Base-by-base conservation (phyloP, 1,140 invertebrate species). In the Agrypnia vestita region DNA sequence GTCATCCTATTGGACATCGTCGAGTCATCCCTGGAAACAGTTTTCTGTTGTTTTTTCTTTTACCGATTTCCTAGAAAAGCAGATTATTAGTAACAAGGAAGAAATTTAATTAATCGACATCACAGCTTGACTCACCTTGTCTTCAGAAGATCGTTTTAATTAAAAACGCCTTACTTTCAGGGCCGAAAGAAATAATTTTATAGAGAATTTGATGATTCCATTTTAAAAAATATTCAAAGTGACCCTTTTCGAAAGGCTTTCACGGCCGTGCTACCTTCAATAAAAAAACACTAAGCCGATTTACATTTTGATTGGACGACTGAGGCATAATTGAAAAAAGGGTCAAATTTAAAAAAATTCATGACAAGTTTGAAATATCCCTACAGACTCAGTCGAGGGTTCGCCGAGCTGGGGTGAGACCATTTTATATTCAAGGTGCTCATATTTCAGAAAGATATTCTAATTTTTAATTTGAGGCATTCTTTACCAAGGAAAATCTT, bases 221-320 rank as follows among this genome's bases (percentile, higher is more conserved):
- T 3, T 51, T 51, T 51, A 51, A 51, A 71, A 64, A 71, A 51
- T 71, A 71, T 71, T 71, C 67, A 71, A 51, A 53, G 15, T 35
- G 17, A 12, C 17, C 51, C 44, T 49, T 71, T 19, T 21, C 47
- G 17, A 25, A 49, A 71, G 67, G 67, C 17, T 49, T 51, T 71
- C 21, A 51, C 67, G 17, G 17, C 10, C 10, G 44, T 51, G 49
- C 21, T 71, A 71, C 19, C 67, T 71, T 71, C 1, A 21, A 71
- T 51, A 71, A 71, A 51, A 53, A 71, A 35, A 35, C 25, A 35
- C 25, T 35, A 35, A 49, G 46, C 3, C 17, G 47, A 71, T 71
- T 71, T 71, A 71, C 67, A 71, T 71, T 71, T 71, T 71, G 67
- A 71, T 71, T 71, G 67, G 67, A 71, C 15, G 67, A 71, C 35